These are phyloP conservation scores for Anolis carolinensis DNA, from an alignment of 2,113 vertebrate species.

Conservation along the genomic window DNA sequence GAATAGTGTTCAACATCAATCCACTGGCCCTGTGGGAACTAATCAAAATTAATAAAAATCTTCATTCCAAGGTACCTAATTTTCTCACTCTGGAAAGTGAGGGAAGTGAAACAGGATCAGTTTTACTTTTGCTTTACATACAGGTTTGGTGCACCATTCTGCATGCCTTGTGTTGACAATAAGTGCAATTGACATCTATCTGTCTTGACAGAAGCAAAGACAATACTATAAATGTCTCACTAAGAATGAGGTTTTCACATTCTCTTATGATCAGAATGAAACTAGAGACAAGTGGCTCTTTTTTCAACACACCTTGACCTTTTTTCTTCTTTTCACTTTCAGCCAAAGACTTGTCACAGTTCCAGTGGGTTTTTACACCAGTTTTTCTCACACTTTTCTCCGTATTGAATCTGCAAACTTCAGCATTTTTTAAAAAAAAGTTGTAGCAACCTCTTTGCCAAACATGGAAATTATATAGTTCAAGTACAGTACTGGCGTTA, in stretches of 20 bases:
- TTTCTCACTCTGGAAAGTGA: slow-evolving; percentile 61
- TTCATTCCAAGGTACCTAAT: slow-evolving; percentile 55
- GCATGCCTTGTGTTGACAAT: slow-evolving; percentile 18
- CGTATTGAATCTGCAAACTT: neutral
- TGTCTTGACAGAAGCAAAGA: neutral
- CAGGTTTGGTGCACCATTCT: slow-evolving; percentile 25
- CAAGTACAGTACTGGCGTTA: neutral
- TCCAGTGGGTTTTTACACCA: neutral
- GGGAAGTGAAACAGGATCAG: slow-evolving; percentile 51
- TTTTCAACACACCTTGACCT: slow-evolving; percentile 28
- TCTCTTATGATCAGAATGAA: slow-evolving; percentile 18
- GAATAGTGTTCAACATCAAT: slow-evolving; percentile 57
- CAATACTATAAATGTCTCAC: slow-evolving; percentile 24
- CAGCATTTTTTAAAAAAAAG: neutral
- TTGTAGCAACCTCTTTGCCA: neutral
- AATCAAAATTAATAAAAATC: slow-evolving; percentile 37
- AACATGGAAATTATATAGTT: neutral
- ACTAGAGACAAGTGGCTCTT: neutral
- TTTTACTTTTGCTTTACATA: neutral
- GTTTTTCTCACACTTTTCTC: neutral
- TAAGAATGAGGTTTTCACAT: slow-evolving; percentile 40
- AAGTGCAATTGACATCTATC: slow-evolving; percentile 15
- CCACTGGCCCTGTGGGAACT: slow-evolving; percentile 42
- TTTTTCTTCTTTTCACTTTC: slow-evolving; percentile 11
- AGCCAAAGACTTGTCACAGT: neutral